Percentiles rank a stretch among this genome's conserved stretches.
Conservation (phyloP, 1,140 invertebrate species). For the Wasmannia auropunctata region DNA sequence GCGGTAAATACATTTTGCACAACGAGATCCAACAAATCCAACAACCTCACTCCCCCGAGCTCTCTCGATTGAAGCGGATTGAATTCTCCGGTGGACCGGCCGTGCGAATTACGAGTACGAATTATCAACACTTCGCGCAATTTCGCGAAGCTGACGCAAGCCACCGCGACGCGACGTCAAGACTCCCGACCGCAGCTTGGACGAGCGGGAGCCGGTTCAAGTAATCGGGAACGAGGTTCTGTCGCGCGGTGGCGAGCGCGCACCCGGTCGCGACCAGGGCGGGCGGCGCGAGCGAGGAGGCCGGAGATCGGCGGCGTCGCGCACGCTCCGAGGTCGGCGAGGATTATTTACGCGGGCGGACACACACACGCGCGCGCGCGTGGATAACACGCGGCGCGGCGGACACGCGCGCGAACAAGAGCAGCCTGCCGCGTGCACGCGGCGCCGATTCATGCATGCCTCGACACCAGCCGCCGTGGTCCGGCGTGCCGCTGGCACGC, state of each 20-base stretch:
- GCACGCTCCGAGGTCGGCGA: not conserved
- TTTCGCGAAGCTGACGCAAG: conserved; percentile 14
- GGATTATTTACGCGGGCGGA: conserved; percentile 17
- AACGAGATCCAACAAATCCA: not conserved
- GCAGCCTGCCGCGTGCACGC: conserved; percentile 45
- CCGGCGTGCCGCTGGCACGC: not conserved
- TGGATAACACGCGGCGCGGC: conserved; percentile 13
- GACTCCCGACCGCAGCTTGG: no score
- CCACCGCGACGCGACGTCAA: not conserved
- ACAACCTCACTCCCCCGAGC: not conserved
- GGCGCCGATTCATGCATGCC: no score
- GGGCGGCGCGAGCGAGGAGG: no score
- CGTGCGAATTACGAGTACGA: not conserved
- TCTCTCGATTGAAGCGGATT: not conserved
- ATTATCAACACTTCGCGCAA: not conserved
- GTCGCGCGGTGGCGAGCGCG: not conserved
- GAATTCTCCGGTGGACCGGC: not conserved
- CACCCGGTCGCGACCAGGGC: no score
- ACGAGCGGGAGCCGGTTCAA: conserved; percentile 1
- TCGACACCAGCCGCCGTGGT: no score
- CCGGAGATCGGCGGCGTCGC: not conserved
- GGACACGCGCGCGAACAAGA: conserved; percentile 17
- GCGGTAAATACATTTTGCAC: not conserved
- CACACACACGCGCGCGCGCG: conserved; percentile 1
- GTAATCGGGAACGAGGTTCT: not conserved